These are phyloP conservation scores for Lasiommata megera DNA, from an alignment of 2,888 invertebrate species.

Conservation along the genomic window DNA sequence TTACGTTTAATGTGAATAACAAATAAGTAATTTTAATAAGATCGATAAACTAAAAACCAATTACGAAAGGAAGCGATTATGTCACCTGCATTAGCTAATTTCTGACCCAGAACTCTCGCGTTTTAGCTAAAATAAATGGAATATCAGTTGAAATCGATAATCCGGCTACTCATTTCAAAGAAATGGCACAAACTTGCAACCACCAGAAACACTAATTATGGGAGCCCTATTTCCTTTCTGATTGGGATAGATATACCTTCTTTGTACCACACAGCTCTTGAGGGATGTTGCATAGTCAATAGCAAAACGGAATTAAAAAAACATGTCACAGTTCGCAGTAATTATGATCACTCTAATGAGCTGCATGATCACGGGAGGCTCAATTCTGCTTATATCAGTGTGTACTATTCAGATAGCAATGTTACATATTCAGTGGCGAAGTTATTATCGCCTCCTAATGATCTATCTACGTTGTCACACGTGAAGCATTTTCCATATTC, in stretches of 20 bases:
- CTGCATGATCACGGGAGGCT: background rate
- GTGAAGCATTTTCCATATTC: background rate
- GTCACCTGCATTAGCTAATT: too few relatives aligned
- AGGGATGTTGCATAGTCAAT: background rate
- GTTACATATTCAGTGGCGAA: constrained; percentile 1
- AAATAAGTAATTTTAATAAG: too few relatives aligned
- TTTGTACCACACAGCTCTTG: background rate
- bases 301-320: background rate
- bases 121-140: too few relatives aligned
- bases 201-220: background rate
- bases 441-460: background rate
- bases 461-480: background rate
- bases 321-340: background rate
- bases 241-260: background rate
- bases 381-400: background rate
- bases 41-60: too few relatives aligned
- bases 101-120: too few relatives aligned
- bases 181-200: background rate
- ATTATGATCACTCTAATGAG: constrained; percentile 8
- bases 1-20: too few relatives aligned
- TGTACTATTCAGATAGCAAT: background rate
- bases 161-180: too few relatives aligned
- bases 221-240: background rate
- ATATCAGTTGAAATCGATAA: too few relatives aligned
- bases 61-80: too few relatives aligned